Evolutionary conservation across 2,797 vertebrate species (phyloP), one percentile per base, ranked within the genome.

Genomic region (Nannoperca obscura): DNA sequence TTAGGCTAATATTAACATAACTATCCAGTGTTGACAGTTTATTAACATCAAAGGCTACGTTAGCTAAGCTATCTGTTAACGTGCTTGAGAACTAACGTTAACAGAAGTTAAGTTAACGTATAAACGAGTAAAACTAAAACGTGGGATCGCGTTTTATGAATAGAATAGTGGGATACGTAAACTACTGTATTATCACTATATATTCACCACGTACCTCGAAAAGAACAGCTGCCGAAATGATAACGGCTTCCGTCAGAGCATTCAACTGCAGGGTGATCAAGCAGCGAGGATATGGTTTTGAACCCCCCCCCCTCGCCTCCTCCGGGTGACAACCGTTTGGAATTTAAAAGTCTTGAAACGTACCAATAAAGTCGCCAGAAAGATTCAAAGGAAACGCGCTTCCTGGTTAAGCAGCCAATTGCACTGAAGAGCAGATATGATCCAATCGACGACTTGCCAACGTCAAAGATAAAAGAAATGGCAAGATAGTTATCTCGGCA

Each of bases 291-390:
- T 2, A 14, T 32, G 4, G 13, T 47, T 83, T 89, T 60, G 82
- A 85, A 92, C 32, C 3, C 73, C 34, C 0, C 13, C 0, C 13
- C 74, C 80, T 76, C 67, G 32, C 11, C 57, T 71, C 9, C 40
- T 6, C 7, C 5, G 5, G 0, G 1, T 12, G 13, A 20, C 24
- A 70, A 72, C 89, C 89, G 77, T 91, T 95, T 93, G 83, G 88
- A 95, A 89, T 94, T 95, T 95, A 91, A 95, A 95, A 88, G 81
- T 79, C 86, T 63, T 38, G 15, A 76, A 85, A 80, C 34, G n/a
- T 0, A 86, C 95, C 95, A 95, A 95, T 96, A 2, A 85, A 53
- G 89, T 72, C 42, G 10, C 5, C 0, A 15, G 71, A 46, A 34
- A n/a, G 5, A 1, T 64, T 64, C 47, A 84, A 81, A 74, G 40